Percentiles rank a stretch among this genome's conserved stretches.
These are phyloP conservation scores for Didymodactylos carnosus DNA, from an alignment of 2,888 invertebrate species.

Conservation along the genomic window DNA sequence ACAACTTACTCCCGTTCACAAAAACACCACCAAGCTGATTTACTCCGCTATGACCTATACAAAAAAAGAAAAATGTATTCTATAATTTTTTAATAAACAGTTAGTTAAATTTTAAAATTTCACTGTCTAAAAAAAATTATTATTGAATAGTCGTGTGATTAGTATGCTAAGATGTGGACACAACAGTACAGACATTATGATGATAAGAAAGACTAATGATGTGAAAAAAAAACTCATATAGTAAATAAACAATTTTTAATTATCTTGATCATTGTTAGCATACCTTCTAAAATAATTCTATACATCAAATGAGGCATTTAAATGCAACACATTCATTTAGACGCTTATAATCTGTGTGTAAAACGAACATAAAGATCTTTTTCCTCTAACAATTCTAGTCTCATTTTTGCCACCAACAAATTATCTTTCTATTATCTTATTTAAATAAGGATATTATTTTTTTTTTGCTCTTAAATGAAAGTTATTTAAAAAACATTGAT, in stretches of 20 bases:
- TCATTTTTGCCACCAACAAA: neutral
- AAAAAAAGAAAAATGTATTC: neutral
- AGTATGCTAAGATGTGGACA: too few relatives aligned
- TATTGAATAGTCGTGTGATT: too few relatives aligned
- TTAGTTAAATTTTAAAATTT: too few relatives aligned
- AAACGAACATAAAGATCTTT: neutral
- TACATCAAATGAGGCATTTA: neutral
- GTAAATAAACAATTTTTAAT: neutral
- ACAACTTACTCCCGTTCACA: too few relatives aligned
- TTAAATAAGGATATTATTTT: neutral
- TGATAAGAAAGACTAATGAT: too few relatives aligned
- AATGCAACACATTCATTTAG: neutral
- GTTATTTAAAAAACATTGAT: too few relatives aligned
- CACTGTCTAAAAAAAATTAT: too few relatives aligned
- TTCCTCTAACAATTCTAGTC: too few relatives aligned
- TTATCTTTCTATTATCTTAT: neutral
- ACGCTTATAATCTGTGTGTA: neutral
- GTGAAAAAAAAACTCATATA: too few relatives aligned
- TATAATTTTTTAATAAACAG: too few relatives aligned
- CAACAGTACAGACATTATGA: too few relatives aligned
- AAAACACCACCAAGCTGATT: constrained; percentile 17
- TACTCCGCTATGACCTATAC: constrained; percentile 15
- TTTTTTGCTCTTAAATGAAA: too few relatives aligned
- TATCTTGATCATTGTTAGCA: neutral
- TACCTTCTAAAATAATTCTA: neutral